Evolutionary conservation across 2,797 vertebrate species (phyloP).

Genomic region (Trachurus trachurus): DNA sequence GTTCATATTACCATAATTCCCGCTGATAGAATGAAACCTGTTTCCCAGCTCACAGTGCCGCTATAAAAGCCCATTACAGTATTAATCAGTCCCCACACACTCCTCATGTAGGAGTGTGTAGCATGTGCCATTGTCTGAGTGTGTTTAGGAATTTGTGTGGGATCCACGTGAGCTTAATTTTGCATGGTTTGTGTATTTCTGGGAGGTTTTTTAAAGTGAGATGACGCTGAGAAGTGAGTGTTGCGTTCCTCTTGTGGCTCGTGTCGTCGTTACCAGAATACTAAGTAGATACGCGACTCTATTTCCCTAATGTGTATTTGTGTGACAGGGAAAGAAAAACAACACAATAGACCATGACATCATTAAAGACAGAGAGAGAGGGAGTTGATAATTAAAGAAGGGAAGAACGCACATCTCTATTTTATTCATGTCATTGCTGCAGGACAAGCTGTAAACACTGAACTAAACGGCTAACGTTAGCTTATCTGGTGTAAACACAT

Average conservation of each 20-base stretch:
- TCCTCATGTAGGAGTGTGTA: not conserved
- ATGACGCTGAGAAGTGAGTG: too few relatives aligned
- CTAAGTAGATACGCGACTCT: not conserved
- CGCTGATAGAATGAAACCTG: slow-evolving; percentile 28
- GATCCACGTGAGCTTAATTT: slow-evolving; percentile 18
- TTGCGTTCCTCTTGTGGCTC: not conserved
- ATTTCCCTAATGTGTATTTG: not conserved
- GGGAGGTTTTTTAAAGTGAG: not conserved
- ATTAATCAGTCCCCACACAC: slow-evolving; percentile 30
- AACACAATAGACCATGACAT: not conserved
- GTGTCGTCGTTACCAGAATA: slow-evolving; percentile 9
- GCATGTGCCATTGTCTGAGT: slow-evolving; percentile 6
- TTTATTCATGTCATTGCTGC: too few relatives aligned
- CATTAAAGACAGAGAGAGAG: too few relatives aligned
- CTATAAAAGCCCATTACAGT: slow-evolving; percentile 29
- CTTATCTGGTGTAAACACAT: too few relatives aligned
- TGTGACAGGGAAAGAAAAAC: not conserved
- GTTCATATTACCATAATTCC: slow-evolving; percentile 36
- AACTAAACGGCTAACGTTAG: too few relatives aligned
- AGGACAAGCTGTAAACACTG: too few relatives aligned
- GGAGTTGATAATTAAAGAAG: not conserved
- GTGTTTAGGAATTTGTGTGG: not conserved
- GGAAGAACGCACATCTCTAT: too few relatives aligned
- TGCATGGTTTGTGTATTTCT: not conserved
- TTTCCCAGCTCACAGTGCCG: not conserved